Base-by-base conservation (phyloP, 2,888 invertebrate genomes). In the Callimorpha dominula region DNA sequence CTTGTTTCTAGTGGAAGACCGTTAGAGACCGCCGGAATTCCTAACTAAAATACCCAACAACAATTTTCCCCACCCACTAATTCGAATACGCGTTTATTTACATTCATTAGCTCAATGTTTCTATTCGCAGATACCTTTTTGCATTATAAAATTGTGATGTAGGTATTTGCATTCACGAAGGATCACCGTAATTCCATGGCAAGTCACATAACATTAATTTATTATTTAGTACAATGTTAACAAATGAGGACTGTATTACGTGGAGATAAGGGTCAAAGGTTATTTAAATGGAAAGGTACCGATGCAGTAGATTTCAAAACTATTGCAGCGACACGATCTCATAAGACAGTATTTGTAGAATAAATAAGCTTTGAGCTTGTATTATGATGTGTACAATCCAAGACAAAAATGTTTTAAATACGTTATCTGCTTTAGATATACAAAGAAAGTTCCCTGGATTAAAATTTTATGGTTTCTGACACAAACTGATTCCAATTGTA, bases 271-370 rank as follows among this genome's bases (percentile, higher is more conserved):
- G 62, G 42, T 69, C 69, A 65, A 20, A 65, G 57, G 50, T 50
- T n/a, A 67, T 63, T 66, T 72, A 67, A 65, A 67, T 42, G 72
- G 71, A 74, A 76, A 78, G 78, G 77, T 73, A 74, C 71, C 67
- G 81, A 84, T 81, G 81, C 74, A 78, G 78, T 72, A 69, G 65
- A 70, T 85, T 85, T 79, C 78, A 77, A 78, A 74, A 83, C 64
- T 74, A 75, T 66, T 76, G 72, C 73, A 73, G 73, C 78, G 78
- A 82, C 85, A 80, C 81, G 85, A 85, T 79, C 79, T 77, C 80
- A 78, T 83, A 80, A 78, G 64, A 64, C 12, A 57, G 76, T 79
- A 81, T 71, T 81, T 75, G 77, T 76, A 78, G 76, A 77, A 54
- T 78, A 84, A 81, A 81, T 83, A 77, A 78, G 79, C 72, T 75